Evolutionary conservation across 2,888 invertebrate species (phyloP), one percentile per base, ranked within the genome.

Genomic region (Brenthis hecate): DNA sequence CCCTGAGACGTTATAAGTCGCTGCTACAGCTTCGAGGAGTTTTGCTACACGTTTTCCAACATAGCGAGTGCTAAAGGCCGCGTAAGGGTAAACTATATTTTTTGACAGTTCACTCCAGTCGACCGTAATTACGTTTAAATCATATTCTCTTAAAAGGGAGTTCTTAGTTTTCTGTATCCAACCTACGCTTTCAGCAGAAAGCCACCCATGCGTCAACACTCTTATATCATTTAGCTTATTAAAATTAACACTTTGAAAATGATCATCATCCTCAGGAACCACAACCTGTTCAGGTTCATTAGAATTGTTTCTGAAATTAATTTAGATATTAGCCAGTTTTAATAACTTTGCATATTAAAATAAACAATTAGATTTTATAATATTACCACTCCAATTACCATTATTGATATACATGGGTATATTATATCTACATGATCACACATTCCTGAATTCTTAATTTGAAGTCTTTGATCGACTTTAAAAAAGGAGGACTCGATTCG

Each of bases 151-250:
- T 56, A 94, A 75, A 72, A 92, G 86, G 0, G 85, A 81, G 60
- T 91, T 77, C 77, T 92, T 94, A 8, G 94, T 89, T 36, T 77
- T 72, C 54, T 89, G 83, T 54, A 93, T 76, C 84, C 92, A 91
- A 13, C 82, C 77, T 0, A 81, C 78, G 23, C 81, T 78, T 62
- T 88, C 90, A 61, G 81, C 80, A 0, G 93, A 90, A 63, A 90
- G 78, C 94, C 94, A 94, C 0, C 93, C 93, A 74, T 94, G 94
- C 3, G 94, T 93, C 14, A 94, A 69, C 14, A 93, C 86, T 80
- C 91, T 93, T 1, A 93, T 82, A 3, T 85, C 78, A 72, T 93
- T 92, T 1, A 85, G 83, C 2, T 77, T 74, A 74, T 94, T 86
- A 69, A 93, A 92, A 74, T 83, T 83, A 57, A 73, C 68, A 71